Evolutionary conservation across 2,888 invertebrate genomes (phyloP).

Genomic region (Sabellastarte sp.): DNA sequence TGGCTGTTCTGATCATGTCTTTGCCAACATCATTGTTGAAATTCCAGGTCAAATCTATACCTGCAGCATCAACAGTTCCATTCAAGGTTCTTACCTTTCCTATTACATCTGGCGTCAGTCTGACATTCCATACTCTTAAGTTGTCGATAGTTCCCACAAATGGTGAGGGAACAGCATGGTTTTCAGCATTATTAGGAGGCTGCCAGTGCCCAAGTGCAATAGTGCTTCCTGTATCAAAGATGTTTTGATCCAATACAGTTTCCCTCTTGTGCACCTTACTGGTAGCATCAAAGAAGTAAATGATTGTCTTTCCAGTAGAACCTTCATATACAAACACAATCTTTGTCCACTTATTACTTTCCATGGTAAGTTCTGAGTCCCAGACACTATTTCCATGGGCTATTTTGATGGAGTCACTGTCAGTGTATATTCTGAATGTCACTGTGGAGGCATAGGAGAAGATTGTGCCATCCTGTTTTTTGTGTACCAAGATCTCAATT

Average conservation of each 20-base stretch:
- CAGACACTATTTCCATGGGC: neutral
- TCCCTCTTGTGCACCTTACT: neutral
- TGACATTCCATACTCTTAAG: neutral
- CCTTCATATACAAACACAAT: neutral
- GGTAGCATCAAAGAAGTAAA: neutral
- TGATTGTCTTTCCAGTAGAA: neutral
- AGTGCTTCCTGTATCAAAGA: neutral
- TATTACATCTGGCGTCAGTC: neutral
- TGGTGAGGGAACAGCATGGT: neutral
- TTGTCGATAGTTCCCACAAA: constrained; percentile 2
- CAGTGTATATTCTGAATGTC: neutral
- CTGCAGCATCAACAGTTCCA: neutral
- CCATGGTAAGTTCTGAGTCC: neutral
- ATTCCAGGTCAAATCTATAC: neutral
- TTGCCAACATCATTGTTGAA: neutral
- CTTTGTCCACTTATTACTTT: neutral
- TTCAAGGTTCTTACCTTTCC: neutral
- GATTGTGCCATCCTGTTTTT: neutral
- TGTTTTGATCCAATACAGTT: neutral
- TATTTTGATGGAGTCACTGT: neutral
- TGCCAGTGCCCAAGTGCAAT: neutral
- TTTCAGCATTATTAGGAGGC: neutral
- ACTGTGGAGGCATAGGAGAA: neutral
- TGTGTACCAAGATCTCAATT: neutral
- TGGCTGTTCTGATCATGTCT: neutral